Conservation (phyloP, 2,113 vertebrate genomes). For the Lontra canadensis region DNA sequence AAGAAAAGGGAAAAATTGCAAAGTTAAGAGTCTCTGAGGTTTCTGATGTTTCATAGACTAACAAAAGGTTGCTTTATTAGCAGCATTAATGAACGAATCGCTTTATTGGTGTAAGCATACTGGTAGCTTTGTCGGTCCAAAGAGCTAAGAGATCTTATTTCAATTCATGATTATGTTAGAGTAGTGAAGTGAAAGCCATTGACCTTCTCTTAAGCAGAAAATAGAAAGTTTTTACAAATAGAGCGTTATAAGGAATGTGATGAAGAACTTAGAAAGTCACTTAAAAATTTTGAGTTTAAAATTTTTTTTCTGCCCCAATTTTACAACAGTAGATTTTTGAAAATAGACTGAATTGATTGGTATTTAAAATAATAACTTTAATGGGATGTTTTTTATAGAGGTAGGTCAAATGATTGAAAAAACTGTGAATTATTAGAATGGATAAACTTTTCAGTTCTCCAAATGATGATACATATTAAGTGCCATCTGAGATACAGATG, state of each 20-base stretch:
- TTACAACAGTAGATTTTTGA: constrained; percentile 23
- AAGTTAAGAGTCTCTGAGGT: constrained; percentile 81
- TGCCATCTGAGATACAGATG: not conserved
- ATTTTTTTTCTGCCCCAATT: not conserved
- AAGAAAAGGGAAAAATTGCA: constrained; percentile 74
- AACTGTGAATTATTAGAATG: not conserved
- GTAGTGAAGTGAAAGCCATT: constrained; percentile 87
- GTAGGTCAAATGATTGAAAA: not conserved
- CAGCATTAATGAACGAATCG: constrained; percentile 88
- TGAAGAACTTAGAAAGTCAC: constrained; percentile 63
- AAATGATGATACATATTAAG: not conserved
- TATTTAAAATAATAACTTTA: constrained; percentile 49
- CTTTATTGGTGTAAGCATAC: constrained; percentile 89
- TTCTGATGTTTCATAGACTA: constrained; percentile 87
- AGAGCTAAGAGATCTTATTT: constrained; percentile 88
- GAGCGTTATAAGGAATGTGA: constrained; percentile 72
- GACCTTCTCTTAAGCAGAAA: constrained; percentile 87
- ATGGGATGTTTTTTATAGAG: constrained; percentile 10
- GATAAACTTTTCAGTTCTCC: not conserved
- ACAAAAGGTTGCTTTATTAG: constrained; percentile 90
- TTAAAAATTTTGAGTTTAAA: constrained; percentile 47
- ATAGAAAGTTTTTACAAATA: constrained; percentile 87
- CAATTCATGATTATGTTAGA: constrained; percentile 88
- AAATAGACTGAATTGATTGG: not conserved
- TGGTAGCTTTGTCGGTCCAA: constrained; percentile 88